These are phyloP conservation scores for Macrobrachium nipponense DNA, from an alignment of 1,140 invertebrate genomes.

Conservation along the genomic window DNA sequence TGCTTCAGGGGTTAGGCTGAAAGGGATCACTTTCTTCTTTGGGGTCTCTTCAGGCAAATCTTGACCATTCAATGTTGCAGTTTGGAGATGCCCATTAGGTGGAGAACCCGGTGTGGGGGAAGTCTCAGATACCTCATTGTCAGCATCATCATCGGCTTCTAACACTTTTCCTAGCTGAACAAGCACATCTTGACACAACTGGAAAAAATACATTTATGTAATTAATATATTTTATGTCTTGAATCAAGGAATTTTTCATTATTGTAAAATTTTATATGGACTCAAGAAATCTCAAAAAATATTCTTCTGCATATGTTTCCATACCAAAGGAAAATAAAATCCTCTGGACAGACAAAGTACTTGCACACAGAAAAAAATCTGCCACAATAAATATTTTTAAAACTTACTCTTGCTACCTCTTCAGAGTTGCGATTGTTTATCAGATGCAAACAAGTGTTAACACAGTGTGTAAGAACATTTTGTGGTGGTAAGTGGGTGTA, in stretches of 20 bases:
- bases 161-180: slow-evolving; percentile 48
- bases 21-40: slow-evolving; percentile 6
- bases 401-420: slow-evolving; percentile 51
- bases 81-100: slow-evolving; percentile 12
- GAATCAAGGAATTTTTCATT: background rate
- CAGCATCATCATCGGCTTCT: slow-evolving; percentile 48
- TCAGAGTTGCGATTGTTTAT: slow-evolving; percentile 49
- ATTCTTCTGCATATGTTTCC: too few species aligned
- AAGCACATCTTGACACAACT: slow-evolving; percentile 55
- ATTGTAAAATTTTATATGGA: too few species aligned
- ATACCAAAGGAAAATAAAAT: too few species aligned
- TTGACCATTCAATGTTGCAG: slow-evolving; percentile 20
- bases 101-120: slow-evolving; percentile 27
- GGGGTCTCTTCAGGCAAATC: slow-evolving; percentile 26
- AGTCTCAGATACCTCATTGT: slow-evolving; percentile 36
- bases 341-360: too few species aligned
- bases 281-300: too few species aligned
- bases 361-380: too few species aligned
- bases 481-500: slow-evolving; percentile 31
- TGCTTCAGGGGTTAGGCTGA: slow-evolving; percentile 47
- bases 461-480: slow-evolving; percentile 48
- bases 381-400: background rate
- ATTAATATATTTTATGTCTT: background rate
- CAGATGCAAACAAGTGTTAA: slow-evolving; percentile 45
- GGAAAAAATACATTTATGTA: background rate